Base-by-base conservation (phyloP, 2,797 vertebrate species). In the Typhlichthys subterraneus region DNA sequence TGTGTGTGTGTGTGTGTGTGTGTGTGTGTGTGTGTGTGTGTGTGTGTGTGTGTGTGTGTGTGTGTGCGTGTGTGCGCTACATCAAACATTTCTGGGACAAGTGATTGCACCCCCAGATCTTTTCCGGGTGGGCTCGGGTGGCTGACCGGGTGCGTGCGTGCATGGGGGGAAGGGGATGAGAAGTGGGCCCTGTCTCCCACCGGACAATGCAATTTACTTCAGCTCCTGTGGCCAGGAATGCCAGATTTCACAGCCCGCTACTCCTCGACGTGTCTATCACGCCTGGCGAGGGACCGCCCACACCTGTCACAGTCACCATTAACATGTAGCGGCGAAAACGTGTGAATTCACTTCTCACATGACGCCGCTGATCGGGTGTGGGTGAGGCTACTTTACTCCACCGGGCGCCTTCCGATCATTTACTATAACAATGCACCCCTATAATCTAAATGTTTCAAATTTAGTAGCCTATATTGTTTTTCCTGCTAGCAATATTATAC, bases 191-290 rank as follows among this genome's bases (percentile, higher is more conserved):
- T 96, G 3, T 23, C 93, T 95, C 92, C 93, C 93, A 87, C 89
- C 89, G 94, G 94, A 96, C 96, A 97, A 96, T 96, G 90, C 95
- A 92, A 96, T 96, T 23, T 95, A 96, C 95, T 96, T 96, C 95
- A 95, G 95, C 95, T 97, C 94, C 94, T 94, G 94, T 95, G 95
- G 91, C 88, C 92, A 95, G 94, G 96, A 97, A 96, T 97, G 95
- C 94, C 91, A 94, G 92, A 96, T 97, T 96, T 96, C 92, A 96
- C 94, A 95, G 94, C 91, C 94, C 90, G 91, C 92, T 93, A 93
- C 92, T 92, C 89, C 85, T 91, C 90, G 89, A 82, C 80, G 87
- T 88, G 90, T 93, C 91, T 91, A 90, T 92, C 91, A 91, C 81
- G 81, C 80, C 67, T 70, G 83, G 81, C 76, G 33, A 83, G 83